phyloP scores from a whole-genome alignment of 2,888 invertebrate genomes.

The Drosophila nr. perissopoda region DNA sequence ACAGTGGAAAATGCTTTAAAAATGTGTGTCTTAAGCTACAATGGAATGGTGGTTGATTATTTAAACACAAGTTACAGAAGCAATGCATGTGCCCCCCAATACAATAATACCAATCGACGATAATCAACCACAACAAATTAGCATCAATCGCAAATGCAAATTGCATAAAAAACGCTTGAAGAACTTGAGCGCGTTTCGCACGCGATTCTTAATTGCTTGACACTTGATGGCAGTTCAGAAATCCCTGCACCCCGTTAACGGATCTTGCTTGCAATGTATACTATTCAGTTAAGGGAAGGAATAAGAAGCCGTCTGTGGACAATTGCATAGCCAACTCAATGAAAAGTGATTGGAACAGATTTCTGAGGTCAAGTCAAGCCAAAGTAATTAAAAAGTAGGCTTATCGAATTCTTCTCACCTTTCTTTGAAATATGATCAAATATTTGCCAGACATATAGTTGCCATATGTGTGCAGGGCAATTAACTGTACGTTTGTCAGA shows the following conservation, averaged over 20 bases:
- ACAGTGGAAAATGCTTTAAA: not conserved
- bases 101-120: constrained; percentile 6
- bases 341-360: not conserved
- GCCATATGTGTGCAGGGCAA: not conserved
- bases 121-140: constrained; percentile 19
- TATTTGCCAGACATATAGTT: not conserved
- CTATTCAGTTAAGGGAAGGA: not conserved
- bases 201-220: constrained; percentile 36
- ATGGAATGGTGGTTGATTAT: not conserved
- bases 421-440: constrained; percentile 3
- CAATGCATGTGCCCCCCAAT: not conserved
- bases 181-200: constrained; percentile 28
- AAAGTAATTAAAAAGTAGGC: accelerated
- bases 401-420: not conserved
- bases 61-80: constrained; percentile 1
- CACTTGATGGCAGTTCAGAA: constrained; percentile 8
- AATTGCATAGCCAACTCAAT: not conserved
- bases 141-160: constrained; percentile 27
- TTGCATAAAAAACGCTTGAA: constrained; percentile 8
- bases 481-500: constrained; percentile 8
- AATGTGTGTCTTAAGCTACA: constrained; percentile 5
- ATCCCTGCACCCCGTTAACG: not conserved
- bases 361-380: not conserved
- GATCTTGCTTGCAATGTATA: not conserved
- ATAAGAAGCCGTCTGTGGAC: not conserved